Evolutionary conservation across 1,140 invertebrate species (phyloP).

Genomic region (Acyrthosiphon pisum): DNA sequence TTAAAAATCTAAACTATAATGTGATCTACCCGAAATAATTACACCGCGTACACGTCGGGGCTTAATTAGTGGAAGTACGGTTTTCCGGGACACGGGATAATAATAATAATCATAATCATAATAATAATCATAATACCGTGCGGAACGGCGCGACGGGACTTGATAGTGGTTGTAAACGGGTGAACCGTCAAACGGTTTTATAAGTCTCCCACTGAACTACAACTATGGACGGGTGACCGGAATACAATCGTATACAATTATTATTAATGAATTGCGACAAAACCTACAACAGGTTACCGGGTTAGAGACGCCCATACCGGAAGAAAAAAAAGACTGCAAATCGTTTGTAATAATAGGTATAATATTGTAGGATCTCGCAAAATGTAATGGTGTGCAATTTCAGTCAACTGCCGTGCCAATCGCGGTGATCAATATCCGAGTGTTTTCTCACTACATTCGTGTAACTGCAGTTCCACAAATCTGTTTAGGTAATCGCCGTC

Average conservation of each 20-base stretch:
- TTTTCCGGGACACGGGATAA: not conserved
- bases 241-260: not conserved
- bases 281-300: not conserved
- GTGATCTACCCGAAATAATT: not conserved
- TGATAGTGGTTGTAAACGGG: not conserved
- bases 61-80: constrained; percentile 17
- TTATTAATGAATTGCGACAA: not conserved
- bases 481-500: not conserved
- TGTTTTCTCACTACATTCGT: not conserved
- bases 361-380: not conserved
- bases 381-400: not conserved
- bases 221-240: too few relatives aligned
- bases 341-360: not conserved
- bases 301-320: not conserved
- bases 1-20: constrained; percentile 24
- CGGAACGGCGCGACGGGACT: not conserved
- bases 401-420: not conserved
- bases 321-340: not conserved
- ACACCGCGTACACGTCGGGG: not conserved
- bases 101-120: not conserved
- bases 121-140: not conserved
- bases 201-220: not conserved
- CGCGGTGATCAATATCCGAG: not conserved
- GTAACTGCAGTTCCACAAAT: not conserved
- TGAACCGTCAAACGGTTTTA: not conserved